phyloP scores from a whole-genome alignment of 1,140 invertebrate species.

The Oncopodura yosiiana region DNA sequence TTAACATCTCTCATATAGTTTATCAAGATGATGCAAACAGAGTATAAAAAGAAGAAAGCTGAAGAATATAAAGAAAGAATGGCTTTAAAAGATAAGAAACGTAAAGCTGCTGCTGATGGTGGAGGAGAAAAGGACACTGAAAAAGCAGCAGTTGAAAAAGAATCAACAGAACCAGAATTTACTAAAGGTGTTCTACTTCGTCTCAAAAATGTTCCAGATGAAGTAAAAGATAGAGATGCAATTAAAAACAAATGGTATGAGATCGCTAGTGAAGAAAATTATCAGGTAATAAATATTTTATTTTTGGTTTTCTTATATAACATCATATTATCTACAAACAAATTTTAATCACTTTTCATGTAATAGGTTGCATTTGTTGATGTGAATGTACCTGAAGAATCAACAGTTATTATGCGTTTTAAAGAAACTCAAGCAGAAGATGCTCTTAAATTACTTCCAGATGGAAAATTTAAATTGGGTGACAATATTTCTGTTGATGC shows the following conservation, averaged over 20 bases:
- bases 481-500: background rate
- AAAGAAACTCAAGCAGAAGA: background rate
- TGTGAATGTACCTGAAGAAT: too few relatives aligned
- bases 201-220: background rate
- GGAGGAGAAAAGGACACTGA: background rate
- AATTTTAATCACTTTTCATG: too few relatives aligned
- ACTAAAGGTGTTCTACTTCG: background rate
- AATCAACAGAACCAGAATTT: background rate
- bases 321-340: too few relatives aligned
- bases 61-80: constrained; percentile 10
- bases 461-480: constrained; percentile 1
- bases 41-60: constrained; percentile 15
- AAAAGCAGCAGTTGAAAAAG: background rate
- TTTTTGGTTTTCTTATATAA: too few relatives aligned
- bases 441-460: background rate
- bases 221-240: background rate
- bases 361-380: too few relatives aligned
- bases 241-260: constrained; percentile 6
- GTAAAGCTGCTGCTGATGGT: too few relatives aligned
- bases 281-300: too few relatives aligned
- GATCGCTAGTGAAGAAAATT: background rate
- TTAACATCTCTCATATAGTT: constrained; percentile 6
- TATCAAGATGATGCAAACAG: constrained; percentile 19
- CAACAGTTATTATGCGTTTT: background rate
- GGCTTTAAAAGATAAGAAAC: too few relatives aligned